Conservation (phyloP, 2,888 invertebrate species). For the Acanthosepion esculentum region DNA sequence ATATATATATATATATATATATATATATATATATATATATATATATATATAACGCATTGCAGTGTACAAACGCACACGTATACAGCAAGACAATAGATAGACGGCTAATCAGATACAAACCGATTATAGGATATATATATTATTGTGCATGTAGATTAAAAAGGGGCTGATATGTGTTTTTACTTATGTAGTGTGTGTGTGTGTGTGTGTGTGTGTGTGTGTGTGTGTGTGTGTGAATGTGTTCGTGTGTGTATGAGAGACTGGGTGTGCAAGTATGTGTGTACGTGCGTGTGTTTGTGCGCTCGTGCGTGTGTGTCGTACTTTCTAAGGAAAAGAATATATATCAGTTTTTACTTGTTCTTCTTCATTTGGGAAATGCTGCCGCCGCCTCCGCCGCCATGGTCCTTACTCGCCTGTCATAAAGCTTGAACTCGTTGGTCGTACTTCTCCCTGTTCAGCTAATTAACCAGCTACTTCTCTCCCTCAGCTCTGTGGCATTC, state of each 20-base stretch:
- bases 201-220: background rate
- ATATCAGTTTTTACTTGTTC: background rate
- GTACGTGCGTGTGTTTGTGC: background rate
- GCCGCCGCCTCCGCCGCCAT: background rate
- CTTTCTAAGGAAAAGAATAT: background rate
- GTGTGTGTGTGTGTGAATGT: background rate
- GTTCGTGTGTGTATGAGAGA: too few relatives aligned
- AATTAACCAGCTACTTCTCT: background rate
- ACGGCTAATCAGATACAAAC: too few relatives aligned
- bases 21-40: too few relatives aligned
- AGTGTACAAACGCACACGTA: too few relatives aligned
- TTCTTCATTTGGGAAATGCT: background rate
- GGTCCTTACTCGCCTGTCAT: too few relatives aligned
- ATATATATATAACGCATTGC: too few relatives aligned
- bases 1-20: too few relatives aligned
- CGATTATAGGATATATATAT: too few relatives aligned
- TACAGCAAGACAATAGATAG: too few relatives aligned
- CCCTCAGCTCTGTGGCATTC: conserved; percentile 5
- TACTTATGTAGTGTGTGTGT: background rate
- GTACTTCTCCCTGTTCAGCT: background rate
- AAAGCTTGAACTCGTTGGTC: too few relatives aligned
- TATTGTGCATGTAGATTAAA: background rate
- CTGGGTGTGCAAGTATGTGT: too few relatives aligned
- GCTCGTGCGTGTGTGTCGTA: background rate
- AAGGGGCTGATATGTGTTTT: background rate